Percentiles rank a stretch among this genome's conserved stretches.
Conservation (phyloP, 2,797 vertebrate species). For the Typhlichthys eigenmanni region DNA sequence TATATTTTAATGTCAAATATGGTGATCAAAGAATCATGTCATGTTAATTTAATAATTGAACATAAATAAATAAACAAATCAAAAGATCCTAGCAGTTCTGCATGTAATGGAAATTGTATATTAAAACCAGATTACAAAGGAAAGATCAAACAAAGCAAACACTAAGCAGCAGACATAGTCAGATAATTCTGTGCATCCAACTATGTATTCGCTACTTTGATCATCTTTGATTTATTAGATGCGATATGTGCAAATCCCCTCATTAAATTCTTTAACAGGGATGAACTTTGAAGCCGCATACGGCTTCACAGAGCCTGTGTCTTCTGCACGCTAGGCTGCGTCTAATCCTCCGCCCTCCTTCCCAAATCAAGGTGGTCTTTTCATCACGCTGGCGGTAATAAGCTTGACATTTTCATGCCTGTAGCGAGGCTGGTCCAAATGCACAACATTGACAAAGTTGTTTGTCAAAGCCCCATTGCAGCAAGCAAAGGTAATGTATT, state of each 20-base stretch:
- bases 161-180: slow-evolving; percentile 8
- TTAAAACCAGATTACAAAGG: slow-evolving; percentile 17
- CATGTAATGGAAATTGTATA: slow-evolving; percentile 19
- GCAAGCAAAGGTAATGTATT: slow-evolving; percentile 23
- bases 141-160: background rate
- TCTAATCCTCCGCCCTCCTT: slow-evolving; percentile 52
- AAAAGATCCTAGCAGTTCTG: slow-evolving; percentile 21
- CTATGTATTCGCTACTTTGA: slow-evolving; percentile 33
- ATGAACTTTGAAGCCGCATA: slow-evolving; percentile 63
- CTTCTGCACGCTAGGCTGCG: slow-evolving; percentile 59
- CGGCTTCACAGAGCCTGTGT: slow-evolving; percentile 27
- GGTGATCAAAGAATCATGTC: too few relatives aligned
- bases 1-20: too few relatives aligned
- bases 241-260: slow-evolving; percentile 50
- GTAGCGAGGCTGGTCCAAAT: slow-evolving; percentile 15
- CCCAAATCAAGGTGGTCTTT: slow-evolving; percentile 64
- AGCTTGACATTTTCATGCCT: slow-evolving; percentile 61
- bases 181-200: slow-evolving; percentile 8
- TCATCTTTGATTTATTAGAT: slow-evolving; percentile 47
- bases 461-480: slow-evolving; percentile 21
- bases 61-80: background rate
- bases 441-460: slow-evolving; percentile 10
- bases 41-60: too few relatives aligned
- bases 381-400: slow-evolving; percentile 60
- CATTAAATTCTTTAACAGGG: slow-evolving; percentile 58